Percentiles rank a stretch among this genome's conserved stretches.
phyloP scores from a whole-genome alignment of 1,140 invertebrate species.

The Drosophila sechellia region DNA sequence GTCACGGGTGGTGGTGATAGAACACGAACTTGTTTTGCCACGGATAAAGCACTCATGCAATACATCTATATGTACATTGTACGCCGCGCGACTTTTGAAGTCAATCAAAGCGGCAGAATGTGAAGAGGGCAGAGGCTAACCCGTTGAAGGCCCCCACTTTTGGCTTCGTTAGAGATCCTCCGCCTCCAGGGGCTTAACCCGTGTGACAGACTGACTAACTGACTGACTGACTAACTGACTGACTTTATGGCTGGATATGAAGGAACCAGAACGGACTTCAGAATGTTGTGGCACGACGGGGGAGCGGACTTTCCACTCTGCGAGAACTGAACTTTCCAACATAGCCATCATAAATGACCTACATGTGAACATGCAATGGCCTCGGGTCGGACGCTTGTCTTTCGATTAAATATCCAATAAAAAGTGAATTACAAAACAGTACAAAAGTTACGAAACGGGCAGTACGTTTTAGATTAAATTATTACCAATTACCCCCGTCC shows the following conservation, averaged over 20 bases:
- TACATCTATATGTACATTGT: not conserved
- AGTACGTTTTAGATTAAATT: constrained; percentile 54
- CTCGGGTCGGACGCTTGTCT: constrained; percentile 38
- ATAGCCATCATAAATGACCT: constrained; percentile 49
- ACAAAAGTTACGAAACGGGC: constrained; percentile 21
- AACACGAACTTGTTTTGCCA: constrained; percentile 10
- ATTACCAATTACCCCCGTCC: constrained; percentile 51
- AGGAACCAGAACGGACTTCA: not conserved
- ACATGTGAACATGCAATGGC: constrained; percentile 46
- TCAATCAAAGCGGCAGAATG: constrained; percentile 1
- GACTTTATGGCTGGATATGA: constrained; percentile 15
- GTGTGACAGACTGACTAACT: constrained; percentile 24
- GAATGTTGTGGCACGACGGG: not conserved
- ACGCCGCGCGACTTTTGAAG: constrained; percentile 1
- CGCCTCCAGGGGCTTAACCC: not conserved
- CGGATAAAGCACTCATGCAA: not conserved
- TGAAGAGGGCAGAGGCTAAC: constrained; percentile 3
- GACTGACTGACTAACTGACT: not conserved
- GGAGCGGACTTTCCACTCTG: constrained; percentile 9
- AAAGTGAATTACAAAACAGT: constrained; percentile 24
- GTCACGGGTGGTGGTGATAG: constrained; percentile 38
- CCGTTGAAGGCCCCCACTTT: constrained; percentile 4
- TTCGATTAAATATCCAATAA: constrained; percentile 71
- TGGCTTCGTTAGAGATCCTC: constrained; percentile 1
- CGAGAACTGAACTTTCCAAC: constrained; percentile 53